Evolutionary conservation across 2,797 vertebrate genomes (phyloP).

Genomic region (Intellagama lesueurii): DNA sequence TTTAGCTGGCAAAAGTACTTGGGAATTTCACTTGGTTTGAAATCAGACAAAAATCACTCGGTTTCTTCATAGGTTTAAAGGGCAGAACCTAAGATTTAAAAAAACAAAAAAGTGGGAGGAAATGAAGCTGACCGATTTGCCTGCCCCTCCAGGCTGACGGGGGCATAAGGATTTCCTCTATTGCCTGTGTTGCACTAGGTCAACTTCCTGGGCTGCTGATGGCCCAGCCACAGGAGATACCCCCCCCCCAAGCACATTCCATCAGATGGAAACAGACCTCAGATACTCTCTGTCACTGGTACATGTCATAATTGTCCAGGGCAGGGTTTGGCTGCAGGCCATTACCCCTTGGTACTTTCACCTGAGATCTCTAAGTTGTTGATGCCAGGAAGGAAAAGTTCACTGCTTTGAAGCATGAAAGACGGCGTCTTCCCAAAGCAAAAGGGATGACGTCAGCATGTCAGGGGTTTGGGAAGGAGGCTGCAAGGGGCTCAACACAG

Average conservation of each 20-base stretch:
- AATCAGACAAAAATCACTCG: too few relatives aligned
- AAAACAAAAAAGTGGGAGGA: not conserved
- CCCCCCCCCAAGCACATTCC: too few relatives aligned
- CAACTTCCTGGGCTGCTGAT: not conserved
- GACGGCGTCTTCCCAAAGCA: not conserved
- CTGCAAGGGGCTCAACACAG: not conserved
- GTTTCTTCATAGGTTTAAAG: too few relatives aligned
- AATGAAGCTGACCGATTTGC: not conserved
- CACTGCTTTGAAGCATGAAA: not conserved
- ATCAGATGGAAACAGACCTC: not conserved
- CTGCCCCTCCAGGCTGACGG: not conserved
- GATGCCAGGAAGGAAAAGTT: not conserved
- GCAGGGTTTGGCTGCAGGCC: not conserved
- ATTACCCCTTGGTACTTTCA: not conserved
- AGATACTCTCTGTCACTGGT: too few relatives aligned
- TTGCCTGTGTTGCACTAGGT: too few relatives aligned
- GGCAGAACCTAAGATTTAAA: too few relatives aligned
- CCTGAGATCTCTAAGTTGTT: not conserved
- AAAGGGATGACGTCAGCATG: not conserved
- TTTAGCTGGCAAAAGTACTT: too few relatives aligned
- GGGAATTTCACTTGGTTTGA: too few relatives aligned
- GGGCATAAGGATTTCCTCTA: not conserved
- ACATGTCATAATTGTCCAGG: not conserved
- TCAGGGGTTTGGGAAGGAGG: not conserved
- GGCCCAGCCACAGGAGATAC: not conserved